Evolutionary conservation across 2,888 invertebrate genomes (phyloP), one percentile per base, ranked within the genome.

Genomic region (Lithophane semibrunnea): DNA sequence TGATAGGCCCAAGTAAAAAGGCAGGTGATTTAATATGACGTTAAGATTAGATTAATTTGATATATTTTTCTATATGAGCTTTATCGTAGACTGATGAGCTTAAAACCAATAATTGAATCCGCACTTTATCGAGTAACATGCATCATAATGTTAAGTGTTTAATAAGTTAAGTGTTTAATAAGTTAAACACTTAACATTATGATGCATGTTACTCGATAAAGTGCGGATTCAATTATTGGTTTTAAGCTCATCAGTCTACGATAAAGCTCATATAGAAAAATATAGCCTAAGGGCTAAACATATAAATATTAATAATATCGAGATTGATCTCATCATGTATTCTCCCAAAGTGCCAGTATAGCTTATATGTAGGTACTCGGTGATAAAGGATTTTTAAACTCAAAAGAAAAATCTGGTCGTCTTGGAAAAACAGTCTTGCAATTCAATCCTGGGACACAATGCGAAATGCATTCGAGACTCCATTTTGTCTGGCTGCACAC

Each of bases 401-500:
- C 68, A 12, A 44, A 63, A 70, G 73, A 74, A 73, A 77, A 80
- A 78, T 79, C 61, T 79, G 68, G 58, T 75, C 49, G 75, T 75
- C 80, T 80, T 74, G 58, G 74, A 81, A 81, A 75, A 88, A 79
- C 67, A 78, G 73, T 75, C 79, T 85, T 85, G 80, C 81, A 84
- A 81, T 82, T 87, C 78, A 79, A 85, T 83, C 29, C 69, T 72
- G 69, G 76, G 60, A 81, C 74, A 84, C 69, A 88, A 86, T 82
- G 77, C 79, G 72, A 83, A 85, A 77, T 83, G 87, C 83, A 83
- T 80, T 86, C 65, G 70, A 79, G 74, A 77, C 75, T 84, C 80
- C 76, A 86, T 87, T 89, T 85, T 85, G 79, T 78, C 82, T 86
- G 83, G 78, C 76, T 88, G 85, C 82, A 84, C 82, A 81, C 70